Evolutionary conservation across 2,888 invertebrate species (phyloP).

Genomic region (Chorisops tibialis): DNA sequence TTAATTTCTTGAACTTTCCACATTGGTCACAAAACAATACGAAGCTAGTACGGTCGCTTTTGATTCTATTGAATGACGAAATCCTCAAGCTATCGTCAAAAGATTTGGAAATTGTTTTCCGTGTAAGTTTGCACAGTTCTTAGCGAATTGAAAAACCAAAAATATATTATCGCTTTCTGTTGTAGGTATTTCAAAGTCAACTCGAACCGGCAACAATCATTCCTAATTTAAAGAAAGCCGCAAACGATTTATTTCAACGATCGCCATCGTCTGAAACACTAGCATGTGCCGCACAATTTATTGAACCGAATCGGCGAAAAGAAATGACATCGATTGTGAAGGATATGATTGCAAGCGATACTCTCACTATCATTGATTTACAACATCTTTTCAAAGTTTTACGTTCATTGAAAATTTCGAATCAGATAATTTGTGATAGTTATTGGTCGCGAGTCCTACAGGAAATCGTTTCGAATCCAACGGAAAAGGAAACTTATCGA

Average conservation of each 20-base stretch:
- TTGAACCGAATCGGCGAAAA: slow-evolving; percentile 50
- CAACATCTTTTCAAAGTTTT: slow-evolving; percentile 51
- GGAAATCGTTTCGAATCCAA: slow-evolving; percentile 41
- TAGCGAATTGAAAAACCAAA: too few species aligned
- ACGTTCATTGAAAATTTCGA: slow-evolving; percentile 53
- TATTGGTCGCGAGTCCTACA: slow-evolving; percentile 54
- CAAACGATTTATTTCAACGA: slow-evolving; percentile 46
- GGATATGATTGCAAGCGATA: slow-evolving; percentile 37
- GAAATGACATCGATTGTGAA: slow-evolving; percentile 47
- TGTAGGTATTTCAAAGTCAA: slow-evolving; percentile 53
- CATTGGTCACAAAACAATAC: slow-evolving; percentile 52
- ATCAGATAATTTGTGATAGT: slow-evolving; percentile 49
- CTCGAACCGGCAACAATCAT: slow-evolving; percentile 54
- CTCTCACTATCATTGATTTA: slow-evolving; percentile 35
- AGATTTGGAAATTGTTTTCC: slow-evolving; percentile 49
- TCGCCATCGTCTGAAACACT: slow-evolving; percentile 51
- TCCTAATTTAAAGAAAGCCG: slow-evolving; percentile 49
- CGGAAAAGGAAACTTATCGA: slow-evolving; percentile 40
- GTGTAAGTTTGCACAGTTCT: too few species aligned
- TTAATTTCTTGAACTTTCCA: slow-evolving; percentile 53
- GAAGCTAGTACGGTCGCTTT: slow-evolving; percentile 45
- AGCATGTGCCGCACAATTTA: slow-evolving; percentile 52
- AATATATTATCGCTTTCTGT: too few species aligned
- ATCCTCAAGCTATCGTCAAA: slow-evolving; percentile 46
- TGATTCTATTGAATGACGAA: slow-evolving; percentile 47